Conservation (phyloP, 92 coral and sea anemone genomes). For the Zoanthus solanderi region DNA sequence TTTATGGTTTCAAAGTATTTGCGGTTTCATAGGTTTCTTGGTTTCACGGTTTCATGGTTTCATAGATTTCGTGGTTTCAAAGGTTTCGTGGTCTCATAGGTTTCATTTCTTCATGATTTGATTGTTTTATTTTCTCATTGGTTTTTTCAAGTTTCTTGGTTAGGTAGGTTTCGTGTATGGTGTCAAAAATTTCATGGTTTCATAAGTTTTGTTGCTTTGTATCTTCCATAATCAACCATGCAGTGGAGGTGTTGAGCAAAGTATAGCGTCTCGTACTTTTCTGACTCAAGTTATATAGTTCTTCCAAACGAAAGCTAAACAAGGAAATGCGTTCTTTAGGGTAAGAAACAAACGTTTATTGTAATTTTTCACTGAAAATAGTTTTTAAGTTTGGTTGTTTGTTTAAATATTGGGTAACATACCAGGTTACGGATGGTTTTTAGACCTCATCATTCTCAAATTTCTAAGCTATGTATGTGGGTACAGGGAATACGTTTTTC, state of each 20-base stretch:
- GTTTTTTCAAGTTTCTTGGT: no score
- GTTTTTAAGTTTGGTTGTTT: background rate
- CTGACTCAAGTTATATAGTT: background rate
- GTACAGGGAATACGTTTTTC: background rate
- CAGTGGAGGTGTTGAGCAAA: background rate
- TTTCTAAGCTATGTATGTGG: background rate
- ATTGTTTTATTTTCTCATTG: no score
- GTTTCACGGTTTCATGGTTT: background rate
- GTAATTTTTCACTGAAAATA: background rate
- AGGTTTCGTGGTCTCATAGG: no score
- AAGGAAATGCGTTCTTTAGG: background rate
- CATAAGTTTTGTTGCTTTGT: background rate
- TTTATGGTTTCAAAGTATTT: no score
- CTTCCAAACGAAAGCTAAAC: background rate
- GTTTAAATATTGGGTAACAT: background rate
- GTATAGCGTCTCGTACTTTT: background rate
- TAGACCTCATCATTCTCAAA: background rate
- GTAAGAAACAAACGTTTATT: background rate
- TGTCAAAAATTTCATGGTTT: background rate
- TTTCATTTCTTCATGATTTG: background rate
- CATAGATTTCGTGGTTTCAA: no score
- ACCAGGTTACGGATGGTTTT: background rate
- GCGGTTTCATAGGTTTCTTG: background rate
- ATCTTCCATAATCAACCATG: background rate
- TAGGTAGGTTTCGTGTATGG: background rate